Percentiles rank a stretch among this genome's conserved stretches.
Conservation (phyloP, 2,888 invertebrate genomes). For the Ophion costatus region DNA sequence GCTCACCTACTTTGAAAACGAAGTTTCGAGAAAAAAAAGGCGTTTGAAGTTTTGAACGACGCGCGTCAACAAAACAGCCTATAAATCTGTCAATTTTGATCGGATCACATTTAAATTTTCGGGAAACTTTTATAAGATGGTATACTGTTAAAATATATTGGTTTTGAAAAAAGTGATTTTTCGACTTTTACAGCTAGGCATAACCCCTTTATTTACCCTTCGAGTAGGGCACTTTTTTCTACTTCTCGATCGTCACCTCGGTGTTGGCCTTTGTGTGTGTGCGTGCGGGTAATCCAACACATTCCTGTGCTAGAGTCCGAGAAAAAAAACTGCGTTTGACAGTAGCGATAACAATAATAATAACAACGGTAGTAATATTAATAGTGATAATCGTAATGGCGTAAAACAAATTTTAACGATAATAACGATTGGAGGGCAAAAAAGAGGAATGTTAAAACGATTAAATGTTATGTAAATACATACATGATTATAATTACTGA, state of each 20-base stretch:
- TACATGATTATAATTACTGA: slow-evolving; percentile 64
- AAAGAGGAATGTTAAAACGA: slow-evolving; percentile 19
- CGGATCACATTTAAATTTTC: no score
- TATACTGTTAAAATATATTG: no score
- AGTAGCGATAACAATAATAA: slow-evolving; percentile 15
- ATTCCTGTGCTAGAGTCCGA: slow-evolving; percentile 30
- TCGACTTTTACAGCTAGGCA: no score
- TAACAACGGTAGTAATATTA: slow-evolving; percentile 17
- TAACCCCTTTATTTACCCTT: background rate
- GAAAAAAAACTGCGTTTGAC: slow-evolving; percentile 15
- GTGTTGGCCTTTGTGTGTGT: slow-evolving; percentile 10
- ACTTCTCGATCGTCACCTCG: background rate
- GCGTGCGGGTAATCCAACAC: slow-evolving; percentile 8
- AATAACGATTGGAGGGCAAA: slow-evolving; percentile 4
- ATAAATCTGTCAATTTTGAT: no score
- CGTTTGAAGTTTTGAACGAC: no score
- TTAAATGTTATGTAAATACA: slow-evolving; percentile 70
- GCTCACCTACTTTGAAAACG: no score
- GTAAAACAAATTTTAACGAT: slow-evolving; percentile 29
- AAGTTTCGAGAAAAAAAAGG: no score
- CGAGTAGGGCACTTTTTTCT: background rate
- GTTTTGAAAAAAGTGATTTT: no score
- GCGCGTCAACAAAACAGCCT: no score
- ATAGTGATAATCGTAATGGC: slow-evolving; percentile 23
- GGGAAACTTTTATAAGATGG: no score